These are phyloP conservation scores for Temnopleurus reevesii DNA, from an alignment of 53 echinoderm and acorn worm species.

Conservation along the genomic window DNA sequence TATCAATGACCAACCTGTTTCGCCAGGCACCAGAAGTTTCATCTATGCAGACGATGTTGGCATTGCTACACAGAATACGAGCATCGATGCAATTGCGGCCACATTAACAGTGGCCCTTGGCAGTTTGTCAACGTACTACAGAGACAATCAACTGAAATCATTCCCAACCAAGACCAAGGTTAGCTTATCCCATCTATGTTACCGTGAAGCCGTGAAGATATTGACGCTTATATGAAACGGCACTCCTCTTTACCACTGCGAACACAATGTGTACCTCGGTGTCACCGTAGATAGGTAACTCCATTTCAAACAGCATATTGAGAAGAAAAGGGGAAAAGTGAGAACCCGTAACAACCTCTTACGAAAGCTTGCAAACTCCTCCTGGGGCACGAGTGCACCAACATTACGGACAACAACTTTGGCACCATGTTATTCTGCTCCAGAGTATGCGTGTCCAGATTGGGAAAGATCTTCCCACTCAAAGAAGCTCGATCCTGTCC, in stretches of 20 bases:
- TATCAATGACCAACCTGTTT: too few relatives aligned
- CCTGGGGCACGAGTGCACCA: background rate
- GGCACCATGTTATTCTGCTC: too few relatives aligned
- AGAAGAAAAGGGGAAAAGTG: background rate
- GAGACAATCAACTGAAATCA: slow-evolving; percentile 56
- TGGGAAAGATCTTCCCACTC: too few relatives aligned
- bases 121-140: background rate
- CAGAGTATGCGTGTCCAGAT: too few relatives aligned
- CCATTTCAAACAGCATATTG: background rate
- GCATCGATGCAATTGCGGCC: too few relatives aligned
- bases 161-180: slow-evolving; percentile 62
- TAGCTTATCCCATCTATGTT: slow-evolving; percentile 58
- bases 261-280: background rate
- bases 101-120: background rate
- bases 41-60: too few relatives aligned
- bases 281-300: background rate
- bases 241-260: too few relatives aligned
- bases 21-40: too few relatives aligned
- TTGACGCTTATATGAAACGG: background rate
- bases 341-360: background rate
- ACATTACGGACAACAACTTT: background rate
- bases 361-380: background rate
- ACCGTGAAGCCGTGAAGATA: slow-evolving; percentile 2
- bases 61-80: too few relatives aligned
- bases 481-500: too few relatives aligned